Evolutionary conservation across 2,113 vertebrate species (phyloP), one percentile per base, ranked within the genome.

Genomic region (Misgurnus anguillicaudatus): DNA sequence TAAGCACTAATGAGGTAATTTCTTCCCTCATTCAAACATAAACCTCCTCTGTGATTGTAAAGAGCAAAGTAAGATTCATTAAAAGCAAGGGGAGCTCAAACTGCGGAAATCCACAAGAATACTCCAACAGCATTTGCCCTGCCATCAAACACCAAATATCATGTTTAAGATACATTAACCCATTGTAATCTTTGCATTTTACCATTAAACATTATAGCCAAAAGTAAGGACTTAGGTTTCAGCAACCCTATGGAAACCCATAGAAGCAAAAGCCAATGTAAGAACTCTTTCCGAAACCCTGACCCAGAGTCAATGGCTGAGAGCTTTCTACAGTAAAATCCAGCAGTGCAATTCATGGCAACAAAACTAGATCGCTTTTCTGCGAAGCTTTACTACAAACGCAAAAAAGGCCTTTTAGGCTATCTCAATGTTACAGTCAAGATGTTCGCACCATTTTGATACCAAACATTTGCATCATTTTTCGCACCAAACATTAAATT

Each of bases 51-150:
- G 19, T 31, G 17, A 77, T 67, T 82, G 72, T 81, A 42, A 6
- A 24, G 11, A 65, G 42, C 45, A 72, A 68, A 38, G 62, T 58
- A 78, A 76, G 78, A 85, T 78, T 83, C 63, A 85, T 85, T 85
- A 85, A 73, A 53, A 71, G 81, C 41, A 80, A 85, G 14, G 47
- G 36, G 39, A 60, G 31, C 78, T 75, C 9, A 58, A 13, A 51
- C 9, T 51, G 47, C 47, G 13, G 1, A n/a, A n/a, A 55, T 16
- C 13, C 17, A 5, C 13, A 17, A 55, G 6, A 16, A 53, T 53
- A 16, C 31, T 72, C 79, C 74, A 81, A 77, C 65, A 51, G 71
- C 80, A 48, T 77, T 51, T 77, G 48, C 21, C 66, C 61, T 72
- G 19, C 53, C 9, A 4, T 10, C 60, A 66, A 24, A 71, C 51